Conservation (phyloP, 2,797 vertebrate genomes). For the Halcyon smyrnensis region DNA sequence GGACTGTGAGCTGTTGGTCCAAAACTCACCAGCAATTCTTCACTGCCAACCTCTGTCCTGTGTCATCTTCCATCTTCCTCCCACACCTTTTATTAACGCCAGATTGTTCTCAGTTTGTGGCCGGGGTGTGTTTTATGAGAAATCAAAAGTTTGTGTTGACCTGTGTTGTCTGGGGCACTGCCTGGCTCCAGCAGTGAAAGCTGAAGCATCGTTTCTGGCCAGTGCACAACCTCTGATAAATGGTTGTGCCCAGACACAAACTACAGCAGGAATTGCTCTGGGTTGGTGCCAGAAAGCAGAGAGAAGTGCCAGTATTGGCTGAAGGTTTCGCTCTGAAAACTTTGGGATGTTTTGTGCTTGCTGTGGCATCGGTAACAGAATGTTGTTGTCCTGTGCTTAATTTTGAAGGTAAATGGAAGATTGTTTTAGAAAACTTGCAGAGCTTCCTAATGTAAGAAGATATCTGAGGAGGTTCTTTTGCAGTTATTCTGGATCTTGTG, state of each 20-base stretch:
- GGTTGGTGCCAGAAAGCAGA: background rate
- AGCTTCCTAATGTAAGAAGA: background rate
- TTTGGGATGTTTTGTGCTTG: background rate
- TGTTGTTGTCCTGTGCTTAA: background rate
- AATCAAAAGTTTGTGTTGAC: background rate
- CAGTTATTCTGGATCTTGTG: fast-evolving
- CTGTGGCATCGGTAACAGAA: background rate
- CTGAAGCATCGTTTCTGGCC: background rate
- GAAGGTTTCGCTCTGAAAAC: background rate
- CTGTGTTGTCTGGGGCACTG: background rate
- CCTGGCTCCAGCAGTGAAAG: background rate
- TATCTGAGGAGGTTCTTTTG: background rate
- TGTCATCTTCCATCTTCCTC: background rate
- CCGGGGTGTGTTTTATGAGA: background rate
- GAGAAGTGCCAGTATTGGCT: background rate
- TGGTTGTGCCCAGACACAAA: background rate
- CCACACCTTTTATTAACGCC: background rate
- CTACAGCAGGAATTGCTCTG: background rate
- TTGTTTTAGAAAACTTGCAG: background rate
- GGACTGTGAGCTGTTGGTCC: background rate
- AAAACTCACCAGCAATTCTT: background rate
- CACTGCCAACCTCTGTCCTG: background rate
- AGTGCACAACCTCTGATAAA: background rate
- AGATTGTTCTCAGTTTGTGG: background rate
- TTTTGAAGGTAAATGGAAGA: background rate